Base-by-base conservation (phyloP, 2,888 invertebrate species). In the Rhagonycha lutea region DNA sequence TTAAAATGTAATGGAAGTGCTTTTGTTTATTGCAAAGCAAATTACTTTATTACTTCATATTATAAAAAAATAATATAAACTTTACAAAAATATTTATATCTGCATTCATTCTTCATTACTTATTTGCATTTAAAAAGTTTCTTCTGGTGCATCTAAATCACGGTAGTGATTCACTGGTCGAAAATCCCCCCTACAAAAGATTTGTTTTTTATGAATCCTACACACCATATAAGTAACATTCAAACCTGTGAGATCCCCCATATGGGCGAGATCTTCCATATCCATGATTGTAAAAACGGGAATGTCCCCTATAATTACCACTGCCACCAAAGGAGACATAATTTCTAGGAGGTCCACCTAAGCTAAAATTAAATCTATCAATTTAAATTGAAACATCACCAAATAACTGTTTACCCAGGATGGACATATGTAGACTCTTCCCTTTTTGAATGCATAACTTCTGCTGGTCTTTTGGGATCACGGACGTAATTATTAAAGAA, bases 401-500 rank as follows among this genome's bases (percentile, higher is more conserved):
- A 32, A 73, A 61, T 14, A 14, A 14, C 24, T n/a, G 61, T 65
- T 32, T 47, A 76, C 75, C 76, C 86, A 85, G 88, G 85, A 83
- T 88, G 86, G 69, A 83, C 85, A 77, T 88, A 90, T 1, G 88
- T 84, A 63, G 88, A 87, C 74, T 89, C 86, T 73, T 90, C 90
- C 65, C 88, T 87, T 70, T 87, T 88, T n/a, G 88, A 86, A 24
- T 90, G 89, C 85, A 96, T 94, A 88, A 98, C 98, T 9, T 97
- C 95, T 88, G 96, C 96, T 9, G 99, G 99, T 68, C 99, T 92
- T 83, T 98, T 97, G 4, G 97, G 95, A 89, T 99, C 99, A 81
- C 93, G 92, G 83, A 95, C 89, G 89, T 98, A 99, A 87, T 98
- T 98, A 89, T 99, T 99, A 89, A 98, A 99, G 88, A 97, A 99